Evolutionary conservation across 2,888 invertebrate genomes (phyloP).

Genomic region (Eurytoma adleriae): DNA sequence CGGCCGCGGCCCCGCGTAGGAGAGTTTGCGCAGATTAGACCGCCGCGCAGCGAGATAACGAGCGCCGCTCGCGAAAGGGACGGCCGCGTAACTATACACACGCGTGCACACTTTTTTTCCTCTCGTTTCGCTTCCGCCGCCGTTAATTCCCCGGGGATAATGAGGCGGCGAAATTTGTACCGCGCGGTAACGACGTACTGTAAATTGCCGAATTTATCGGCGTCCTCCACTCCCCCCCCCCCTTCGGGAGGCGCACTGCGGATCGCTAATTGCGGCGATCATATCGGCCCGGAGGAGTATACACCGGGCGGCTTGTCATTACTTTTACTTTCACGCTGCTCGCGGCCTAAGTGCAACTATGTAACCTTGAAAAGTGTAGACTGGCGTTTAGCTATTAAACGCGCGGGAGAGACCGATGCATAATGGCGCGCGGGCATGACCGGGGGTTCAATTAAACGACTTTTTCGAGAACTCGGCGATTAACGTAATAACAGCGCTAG

Average conservation of each 20-base stretch:
- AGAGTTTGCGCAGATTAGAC: conserved; percentile 14
- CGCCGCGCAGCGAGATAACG: conserved; percentile 19
- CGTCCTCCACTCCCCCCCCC: too few species aligned
- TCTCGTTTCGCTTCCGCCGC: not conserved
- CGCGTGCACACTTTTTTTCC: conserved; percentile 1
- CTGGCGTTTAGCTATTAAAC: not conserved
- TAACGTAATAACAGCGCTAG: too few species aligned
- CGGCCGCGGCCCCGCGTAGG: not conserved
- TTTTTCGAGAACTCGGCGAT: too few species aligned
- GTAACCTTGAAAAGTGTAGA: conserved; percentile 36
- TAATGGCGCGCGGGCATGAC: too few species aligned
- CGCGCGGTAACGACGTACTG: too few species aligned
- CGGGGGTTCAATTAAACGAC: too few species aligned
- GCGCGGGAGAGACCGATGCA: too few species aligned
- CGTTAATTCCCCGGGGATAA: not conserved
- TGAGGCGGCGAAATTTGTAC: not conserved
- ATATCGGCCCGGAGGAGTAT: not conserved
- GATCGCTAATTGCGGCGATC: too few species aligned
- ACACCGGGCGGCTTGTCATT: not conserved
- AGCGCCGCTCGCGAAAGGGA: not conserved
- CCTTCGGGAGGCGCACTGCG: too few species aligned
- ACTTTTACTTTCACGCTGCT: conserved; percentile 30
- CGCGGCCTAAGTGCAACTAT: not conserved
- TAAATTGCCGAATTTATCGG: too few species aligned
- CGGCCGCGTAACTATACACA: not conserved